A percentile compares a stretch with the other conserved stretches of the same genome.
Evolutionary conservation across 1,140 invertebrate genomes (phyloP).

Genomic region (Cecropterus lyciades): DNA sequence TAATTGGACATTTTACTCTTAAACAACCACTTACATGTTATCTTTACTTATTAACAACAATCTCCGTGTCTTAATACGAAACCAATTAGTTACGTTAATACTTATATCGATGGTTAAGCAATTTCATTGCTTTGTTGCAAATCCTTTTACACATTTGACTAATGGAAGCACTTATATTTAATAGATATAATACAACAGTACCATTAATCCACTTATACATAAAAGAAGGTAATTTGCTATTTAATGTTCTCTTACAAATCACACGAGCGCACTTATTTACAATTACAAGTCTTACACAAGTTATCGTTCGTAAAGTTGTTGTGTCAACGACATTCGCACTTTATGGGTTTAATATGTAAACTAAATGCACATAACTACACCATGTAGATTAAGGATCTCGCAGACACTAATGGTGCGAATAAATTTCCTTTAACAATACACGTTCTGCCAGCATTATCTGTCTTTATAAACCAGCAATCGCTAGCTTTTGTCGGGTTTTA

Average conservation of each 20-base stretch:
- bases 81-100: constrained; percentile 24
- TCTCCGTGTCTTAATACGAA: constrained; percentile 19
- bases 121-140: not conserved
- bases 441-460: constrained; percentile 39
- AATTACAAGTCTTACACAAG: constrained; percentile 39
- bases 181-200: constrained; percentile 5
- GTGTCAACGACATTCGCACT: constrained; percentile 60
- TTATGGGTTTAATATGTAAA: constrained; percentile 74
- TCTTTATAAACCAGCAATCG: constrained; percentile 41
- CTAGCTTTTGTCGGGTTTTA: constrained; percentile 40
- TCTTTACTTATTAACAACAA: constrained; percentile 43
- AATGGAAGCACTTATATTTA: constrained; percentile 33
- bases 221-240: constrained; percentile 14
- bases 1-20: constrained; percentile 44
- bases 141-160: constrained; percentile 35
- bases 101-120: not conserved
- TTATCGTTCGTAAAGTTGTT: constrained; percentile 47
- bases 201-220: constrained; percentile 13
- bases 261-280: constrained; percentile 18
- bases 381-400: constrained; percentile 42
- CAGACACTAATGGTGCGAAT: constrained; percentile 50
- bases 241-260: constrained; percentile 24
- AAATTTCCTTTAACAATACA: constrained; percentile 47
- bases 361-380: constrained; percentile 66
- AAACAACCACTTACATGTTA: constrained; percentile 47